These are phyloP conservation scores for Geophilus truncorum DNA, from an alignment of 2,888 invertebrate species.

Conservation along the genomic window DNA sequence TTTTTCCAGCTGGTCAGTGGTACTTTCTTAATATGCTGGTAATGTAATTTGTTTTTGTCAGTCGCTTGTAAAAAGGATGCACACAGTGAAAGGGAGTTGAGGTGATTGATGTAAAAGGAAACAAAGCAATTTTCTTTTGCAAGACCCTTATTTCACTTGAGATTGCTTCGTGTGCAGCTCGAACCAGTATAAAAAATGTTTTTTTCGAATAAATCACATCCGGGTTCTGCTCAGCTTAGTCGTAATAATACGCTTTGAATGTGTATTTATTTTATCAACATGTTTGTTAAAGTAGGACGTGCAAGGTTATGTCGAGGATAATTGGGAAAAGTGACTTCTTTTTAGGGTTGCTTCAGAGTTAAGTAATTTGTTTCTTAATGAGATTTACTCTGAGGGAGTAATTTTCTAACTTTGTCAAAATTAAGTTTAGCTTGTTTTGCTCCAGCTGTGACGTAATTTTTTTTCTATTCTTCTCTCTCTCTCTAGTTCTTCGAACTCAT, in stretches of 20 bases:
- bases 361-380: neutral
- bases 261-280: neutral
- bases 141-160: conserved; percentile 6
- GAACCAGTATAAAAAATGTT: conserved; percentile 3
- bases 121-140: conserved; percentile 22
- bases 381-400: neutral
- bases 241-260: no score
- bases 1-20: neutral
- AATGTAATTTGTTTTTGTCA: conserved; percentile 25
- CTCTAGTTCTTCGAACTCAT: conserved; percentile 12
- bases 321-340: neutral
- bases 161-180: neutral
- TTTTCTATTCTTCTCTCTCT: neutral
- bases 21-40: neutral
- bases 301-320: neutral
- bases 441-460: neutral
- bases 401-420: neutral
- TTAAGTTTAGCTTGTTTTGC: neutral
- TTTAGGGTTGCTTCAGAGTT: neutral
- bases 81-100: neutral
- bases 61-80: neutral
- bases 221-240: neutral
- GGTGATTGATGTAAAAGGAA: conserved; percentile 24
- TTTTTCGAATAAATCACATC: neutral
- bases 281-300: no score